Conservation (phyloP, 2,113 vertebrate species). For the Emberiza fucata region DNA sequence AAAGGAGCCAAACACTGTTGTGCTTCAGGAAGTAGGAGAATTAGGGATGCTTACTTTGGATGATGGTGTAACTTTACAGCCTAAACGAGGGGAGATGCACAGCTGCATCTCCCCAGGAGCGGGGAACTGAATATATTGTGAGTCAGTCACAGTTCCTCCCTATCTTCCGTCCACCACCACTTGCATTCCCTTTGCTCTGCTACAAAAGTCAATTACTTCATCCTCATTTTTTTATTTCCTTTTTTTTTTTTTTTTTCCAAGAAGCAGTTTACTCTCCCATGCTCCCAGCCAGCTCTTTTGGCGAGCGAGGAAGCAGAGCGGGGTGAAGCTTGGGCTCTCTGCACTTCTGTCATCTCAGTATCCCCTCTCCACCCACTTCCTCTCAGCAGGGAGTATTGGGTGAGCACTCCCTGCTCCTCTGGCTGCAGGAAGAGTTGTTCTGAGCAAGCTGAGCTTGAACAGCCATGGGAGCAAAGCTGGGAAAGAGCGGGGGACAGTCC, state of each 20-base stretch:
- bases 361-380: neutral
- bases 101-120: constrained; percentile 58
- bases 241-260: neutral
- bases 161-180: constrained; percentile 12
- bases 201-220: constrained; percentile 44
- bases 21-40: constrained; percentile 53
- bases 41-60: constrained; percentile 66
- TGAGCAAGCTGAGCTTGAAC: neutral
- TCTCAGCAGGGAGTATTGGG: constrained; percentile 5
- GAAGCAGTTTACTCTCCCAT: constrained; percentile 43
- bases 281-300: constrained; percentile 48
- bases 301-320: neutral
- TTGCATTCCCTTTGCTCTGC: constrained; percentile 24
- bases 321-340: neutral
- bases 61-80: neutral
- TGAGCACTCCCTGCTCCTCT: neutral
- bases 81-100: constrained; percentile 14
- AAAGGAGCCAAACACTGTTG: constrained; percentile 41
- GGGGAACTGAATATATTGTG: neutral
- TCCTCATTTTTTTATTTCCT: neutral
- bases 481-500: neutral
- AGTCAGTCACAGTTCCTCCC: constrained; percentile 35
- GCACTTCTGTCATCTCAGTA: constrained; percentile 6
- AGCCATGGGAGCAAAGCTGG: neutral
- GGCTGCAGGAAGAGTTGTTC: neutral